Base-by-base conservation (phyloP, 2,797 vertebrate genomes). In the Tenualosa thibaudeaui region DNA sequence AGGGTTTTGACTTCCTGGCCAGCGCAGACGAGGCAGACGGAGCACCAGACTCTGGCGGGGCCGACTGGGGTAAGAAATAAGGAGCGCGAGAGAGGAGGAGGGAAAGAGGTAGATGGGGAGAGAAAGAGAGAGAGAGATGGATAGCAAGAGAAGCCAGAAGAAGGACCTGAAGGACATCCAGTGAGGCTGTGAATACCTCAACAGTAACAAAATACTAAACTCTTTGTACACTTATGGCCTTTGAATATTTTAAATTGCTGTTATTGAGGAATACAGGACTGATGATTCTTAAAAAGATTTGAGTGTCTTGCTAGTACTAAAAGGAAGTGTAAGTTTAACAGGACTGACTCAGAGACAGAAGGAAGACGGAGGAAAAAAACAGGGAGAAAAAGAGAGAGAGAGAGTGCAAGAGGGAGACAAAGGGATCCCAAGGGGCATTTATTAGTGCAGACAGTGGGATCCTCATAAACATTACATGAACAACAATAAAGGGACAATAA, bases 1-100 rank as follows among this genome's bases (percentile, higher is more conserved):
- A 99, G 90, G 97, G 97, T n/a, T 99, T 99, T 89, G 98, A 99
- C 93, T 99, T 99, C 91, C 94, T 99, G 91, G 96, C 94, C 89
- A 95, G 97, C 82, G 94, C 95, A 43, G 98, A 99, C 58, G 98
- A 99, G 88, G 97, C 97, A 93, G 98, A 99, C 91, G 94, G 92
- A 1, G 93, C 94, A 0, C 96, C 90, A 2, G 98, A 99, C 97
- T 96, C 0, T 94, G 97, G 91, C 97, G 95, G 97, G 88, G 96
- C 96, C 49, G 98, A 99, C 90, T 99, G 98, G 98, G 98, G 98
- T 99, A 92, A 98, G 97, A 75, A 15, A 62, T n/a, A n/a, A n/a
- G 8, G 13, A 43, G 68, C 6, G 37, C 43, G 31, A 22, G 31
- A 17, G 40, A 37, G 26, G 15, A 31, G 3, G 26, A 71, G 9